Percentiles rank a stretch among this genome's conserved stretches.
Conservation (phyloP, 2,797 vertebrate species). For the Lepilemur ruficaudatus region DNA sequence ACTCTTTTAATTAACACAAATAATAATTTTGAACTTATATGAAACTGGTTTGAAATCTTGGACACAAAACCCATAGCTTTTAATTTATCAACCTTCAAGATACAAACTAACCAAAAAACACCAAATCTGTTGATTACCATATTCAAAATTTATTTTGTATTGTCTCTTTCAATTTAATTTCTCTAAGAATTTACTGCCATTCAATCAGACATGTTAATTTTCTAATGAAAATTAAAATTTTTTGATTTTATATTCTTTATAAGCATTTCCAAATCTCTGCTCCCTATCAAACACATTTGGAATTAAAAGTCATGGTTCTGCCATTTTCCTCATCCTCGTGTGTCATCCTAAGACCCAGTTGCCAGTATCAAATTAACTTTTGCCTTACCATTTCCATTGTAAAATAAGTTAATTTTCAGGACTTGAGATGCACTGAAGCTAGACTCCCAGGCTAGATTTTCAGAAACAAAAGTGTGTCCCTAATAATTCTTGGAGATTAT, state of each 20-base stretch:
- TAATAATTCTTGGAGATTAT: not conserved
- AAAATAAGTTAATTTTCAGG: not conserved
- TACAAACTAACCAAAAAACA: not conserved
- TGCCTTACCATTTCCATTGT: not conserved
- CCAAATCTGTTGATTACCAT: not conserved
- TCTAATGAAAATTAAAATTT: not conserved
- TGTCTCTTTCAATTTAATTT: constrained; percentile 1
- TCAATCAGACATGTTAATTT: not conserved
- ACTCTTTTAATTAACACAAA: not conserved
- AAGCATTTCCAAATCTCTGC: not conserved
- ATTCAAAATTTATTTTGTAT: not conserved
- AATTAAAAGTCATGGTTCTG: not conserved
- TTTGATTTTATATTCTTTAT: not conserved
- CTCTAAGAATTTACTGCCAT: not conserved
- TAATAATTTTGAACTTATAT: not conserved
- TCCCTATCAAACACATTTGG: not conserved
- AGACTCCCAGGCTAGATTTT: not conserved
- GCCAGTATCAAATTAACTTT: not conserved
- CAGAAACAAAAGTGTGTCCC: not conserved
- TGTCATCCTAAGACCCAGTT: not conserved
- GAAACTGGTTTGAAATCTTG: constrained; percentile 2
- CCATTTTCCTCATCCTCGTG: not conserved
- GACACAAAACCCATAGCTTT: not conserved
- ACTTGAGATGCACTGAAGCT: not conserved
- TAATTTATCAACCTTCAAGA: not conserved